Percentiles rank a stretch among this genome's conserved stretches.
phyloP scores from a whole-genome alignment of 2,113 vertebrate genomes.

The Phocoena sinus region DNA sequence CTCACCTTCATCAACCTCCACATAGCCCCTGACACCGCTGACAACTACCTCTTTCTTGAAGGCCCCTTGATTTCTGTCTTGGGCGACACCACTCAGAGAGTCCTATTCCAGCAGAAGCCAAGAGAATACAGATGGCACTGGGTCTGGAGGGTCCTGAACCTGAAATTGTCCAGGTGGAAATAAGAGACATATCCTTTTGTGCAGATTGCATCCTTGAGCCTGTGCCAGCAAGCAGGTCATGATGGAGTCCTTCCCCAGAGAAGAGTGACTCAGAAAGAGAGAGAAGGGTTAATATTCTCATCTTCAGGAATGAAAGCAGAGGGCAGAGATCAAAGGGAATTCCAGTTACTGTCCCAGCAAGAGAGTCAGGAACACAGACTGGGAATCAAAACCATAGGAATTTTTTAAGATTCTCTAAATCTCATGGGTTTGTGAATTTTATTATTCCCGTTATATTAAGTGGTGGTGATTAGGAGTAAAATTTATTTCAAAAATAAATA shows the following conservation, averaged over 20 bases:
- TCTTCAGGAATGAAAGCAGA: neutral
- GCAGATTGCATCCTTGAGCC: neutral
- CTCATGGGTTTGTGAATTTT: neutral
- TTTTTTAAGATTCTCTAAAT: conserved; percentile 24
- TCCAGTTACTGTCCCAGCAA: neutral
- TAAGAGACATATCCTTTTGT: neutral
- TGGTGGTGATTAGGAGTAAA: neutral
- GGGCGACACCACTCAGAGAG: neutral
- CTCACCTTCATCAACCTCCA: neutral
- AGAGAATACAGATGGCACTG: neutral
- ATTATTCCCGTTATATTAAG: neutral
- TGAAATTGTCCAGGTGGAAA: neutral
- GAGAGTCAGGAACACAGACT: neutral
- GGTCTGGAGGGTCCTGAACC: neutral
- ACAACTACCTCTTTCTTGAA: neutral
- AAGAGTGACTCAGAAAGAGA: neutral
- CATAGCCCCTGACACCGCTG: neutral
- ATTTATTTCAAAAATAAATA: conserved; percentile 31
- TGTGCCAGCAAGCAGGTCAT: neutral
- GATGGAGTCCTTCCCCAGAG: neutral
- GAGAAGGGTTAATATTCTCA: neutral
- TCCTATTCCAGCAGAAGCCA: neutral
- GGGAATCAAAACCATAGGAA: neutral
- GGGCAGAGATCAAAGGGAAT: neutral
- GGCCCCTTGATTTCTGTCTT: neutral